phyloP scores from a whole-genome alignment of 2,888 invertebrate species.

The Athetis lepigone region DNA sequence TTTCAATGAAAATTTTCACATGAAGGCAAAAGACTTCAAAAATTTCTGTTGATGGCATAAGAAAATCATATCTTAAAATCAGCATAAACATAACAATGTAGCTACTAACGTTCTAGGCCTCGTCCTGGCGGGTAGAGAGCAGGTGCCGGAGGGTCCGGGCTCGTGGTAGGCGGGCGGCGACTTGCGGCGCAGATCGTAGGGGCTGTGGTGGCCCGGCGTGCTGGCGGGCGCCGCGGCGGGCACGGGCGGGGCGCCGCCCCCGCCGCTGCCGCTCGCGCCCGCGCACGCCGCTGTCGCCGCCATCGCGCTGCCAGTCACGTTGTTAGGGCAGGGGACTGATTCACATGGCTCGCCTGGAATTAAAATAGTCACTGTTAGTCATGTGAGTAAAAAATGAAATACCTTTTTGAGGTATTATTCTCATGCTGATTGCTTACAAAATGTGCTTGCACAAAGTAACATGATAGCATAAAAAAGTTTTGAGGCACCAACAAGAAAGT shows the following conservation, averaged over 20 bases:
- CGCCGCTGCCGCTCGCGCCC: constrained; percentile 89
- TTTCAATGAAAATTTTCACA: constrained; percentile 7
- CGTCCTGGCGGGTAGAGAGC: constrained; percentile 96
- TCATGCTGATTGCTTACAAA: background rate
- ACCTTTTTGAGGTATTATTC: background rate
- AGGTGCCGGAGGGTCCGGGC: constrained; percentile 91
- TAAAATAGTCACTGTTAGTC: constrained; percentile 7
- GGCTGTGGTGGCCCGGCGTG: constrained; percentile 95
- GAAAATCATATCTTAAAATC: background rate
- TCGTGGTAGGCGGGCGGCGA: constrained; percentile 94
- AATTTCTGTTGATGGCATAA: background rate
- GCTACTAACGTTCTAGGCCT: constrained; percentile 92
- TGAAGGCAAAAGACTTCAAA: background rate
- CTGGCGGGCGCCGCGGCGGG: constrained; percentile 92
- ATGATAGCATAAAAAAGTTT: no score
- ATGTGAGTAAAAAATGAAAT: background rate
- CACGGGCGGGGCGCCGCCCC: constrained; percentile 88
- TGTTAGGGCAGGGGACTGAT: constrained; percentile 93
- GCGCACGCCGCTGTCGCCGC: constrained; percentile 87
- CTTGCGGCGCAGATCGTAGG: constrained; percentile 97
- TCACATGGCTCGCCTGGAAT: constrained; percentile 94
- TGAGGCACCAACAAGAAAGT: no score
- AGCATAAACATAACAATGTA: no score
- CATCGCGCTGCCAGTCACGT: constrained; percentile 90
- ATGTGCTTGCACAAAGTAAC: background rate